These are phyloP conservation scores for Parapsyche elsis DNA, from an alignment of 1,140 invertebrate genomes.

Conservation along the genomic window DNA sequence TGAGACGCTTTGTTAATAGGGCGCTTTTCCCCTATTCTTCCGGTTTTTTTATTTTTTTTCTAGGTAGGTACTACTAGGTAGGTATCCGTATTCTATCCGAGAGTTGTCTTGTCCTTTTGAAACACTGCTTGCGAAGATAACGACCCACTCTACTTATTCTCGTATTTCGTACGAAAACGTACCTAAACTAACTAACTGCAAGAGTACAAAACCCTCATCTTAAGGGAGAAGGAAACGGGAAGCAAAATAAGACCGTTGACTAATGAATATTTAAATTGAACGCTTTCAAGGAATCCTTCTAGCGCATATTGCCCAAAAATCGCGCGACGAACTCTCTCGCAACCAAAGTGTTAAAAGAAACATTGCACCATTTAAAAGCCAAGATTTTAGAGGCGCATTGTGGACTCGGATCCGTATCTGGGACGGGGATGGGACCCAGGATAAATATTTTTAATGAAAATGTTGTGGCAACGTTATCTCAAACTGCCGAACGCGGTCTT, in stretches of 20 bases:
- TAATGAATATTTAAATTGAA: constrained; percentile 5
- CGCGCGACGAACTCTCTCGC: too few relatives aligned
- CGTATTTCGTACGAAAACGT: not conserved
- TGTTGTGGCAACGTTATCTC: too few relatives aligned
- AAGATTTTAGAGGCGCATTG: too few relatives aligned
- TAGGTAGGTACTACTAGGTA: not conserved
- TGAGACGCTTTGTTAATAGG: not conserved
- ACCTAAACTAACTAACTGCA: not conserved
- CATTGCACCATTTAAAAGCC: constrained; percentile 6
- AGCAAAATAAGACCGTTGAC: not conserved
- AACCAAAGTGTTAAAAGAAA: not conserved
- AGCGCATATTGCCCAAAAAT: not conserved
- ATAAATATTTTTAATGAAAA: too few relatives aligned
- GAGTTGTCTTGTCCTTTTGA: not conserved
- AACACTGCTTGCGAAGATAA: not conserved
- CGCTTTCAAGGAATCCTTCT: not conserved
- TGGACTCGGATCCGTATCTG: too few relatives aligned
- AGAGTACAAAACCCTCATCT: not conserved
- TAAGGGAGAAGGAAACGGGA: not conserved
- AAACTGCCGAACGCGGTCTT: too few relatives aligned
- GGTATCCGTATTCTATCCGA: not conserved
- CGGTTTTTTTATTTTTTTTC: not conserved
- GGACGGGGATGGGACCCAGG: too few relatives aligned
- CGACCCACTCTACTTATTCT: not conserved
- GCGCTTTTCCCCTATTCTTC: not conserved